Evolutionary conservation across 1,140 invertebrate species (phyloP).

Genomic region (Dendrolimus kikuchii): DNA sequence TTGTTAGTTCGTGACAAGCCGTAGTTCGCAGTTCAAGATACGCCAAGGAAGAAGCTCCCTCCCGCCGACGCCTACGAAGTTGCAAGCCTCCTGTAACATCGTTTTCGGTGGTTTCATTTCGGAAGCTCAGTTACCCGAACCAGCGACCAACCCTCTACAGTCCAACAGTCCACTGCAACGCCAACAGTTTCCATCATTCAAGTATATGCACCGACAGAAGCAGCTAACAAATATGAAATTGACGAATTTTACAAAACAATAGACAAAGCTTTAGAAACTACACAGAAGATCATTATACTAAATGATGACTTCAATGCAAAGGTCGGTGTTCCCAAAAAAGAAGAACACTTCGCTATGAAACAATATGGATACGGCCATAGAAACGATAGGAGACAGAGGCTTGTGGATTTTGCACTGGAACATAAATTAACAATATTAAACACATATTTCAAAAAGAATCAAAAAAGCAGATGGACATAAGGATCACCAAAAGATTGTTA

Average conservation of each 20-base stretch:
- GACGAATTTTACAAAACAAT: slow-evolving; percentile 6
- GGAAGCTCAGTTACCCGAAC: too few species aligned
- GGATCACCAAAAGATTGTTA: slow-evolving; percentile 7
- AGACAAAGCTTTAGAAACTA: slow-evolving; percentile 3
- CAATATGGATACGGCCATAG: slow-evolving; percentile 10
- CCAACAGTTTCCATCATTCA: slow-evolving; percentile 11
- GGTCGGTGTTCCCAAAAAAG: slow-evolving; percentile 6
- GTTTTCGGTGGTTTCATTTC: too few species aligned
- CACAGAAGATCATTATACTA: slow-evolving; percentile 4
- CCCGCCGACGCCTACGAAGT: too few species aligned
- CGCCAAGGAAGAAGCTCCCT: too few species aligned
- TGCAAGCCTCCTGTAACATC: too few species aligned
- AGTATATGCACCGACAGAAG: slow-evolving; percentile 12
- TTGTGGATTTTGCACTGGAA: slow-evolving; percentile 9
- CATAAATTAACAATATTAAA: slow-evolving; percentile 8
- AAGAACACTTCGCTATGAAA: slow-evolving; percentile 6
- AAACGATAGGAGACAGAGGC: slow-evolving; percentile 8
- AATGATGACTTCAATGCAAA: slow-evolving; percentile 12
- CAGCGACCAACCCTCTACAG: too few species aligned
- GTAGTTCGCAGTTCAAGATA: too few species aligned
- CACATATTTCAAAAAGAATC: slow-evolving; percentile 9
- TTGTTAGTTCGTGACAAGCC: too few species aligned
- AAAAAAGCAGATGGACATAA: slow-evolving; percentile 8
- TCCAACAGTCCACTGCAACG: too few species aligned
- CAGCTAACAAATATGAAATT: slow-evolving; percentile 7